Base-by-base conservation (phyloP, 2,888 invertebrate species). In the Drosophila flavopinicola region DNA sequence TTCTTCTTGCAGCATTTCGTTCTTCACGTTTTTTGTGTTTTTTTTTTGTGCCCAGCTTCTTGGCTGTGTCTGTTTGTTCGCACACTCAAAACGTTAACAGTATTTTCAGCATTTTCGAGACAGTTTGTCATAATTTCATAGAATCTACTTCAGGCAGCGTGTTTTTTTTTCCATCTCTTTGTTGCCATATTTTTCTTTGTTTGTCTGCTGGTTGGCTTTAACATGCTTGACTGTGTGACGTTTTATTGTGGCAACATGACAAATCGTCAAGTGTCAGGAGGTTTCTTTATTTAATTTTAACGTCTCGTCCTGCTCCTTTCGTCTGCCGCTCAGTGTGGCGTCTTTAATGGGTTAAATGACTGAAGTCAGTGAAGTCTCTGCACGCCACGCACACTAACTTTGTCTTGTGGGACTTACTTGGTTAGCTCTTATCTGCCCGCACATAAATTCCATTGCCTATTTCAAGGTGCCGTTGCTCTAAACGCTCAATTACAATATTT, bases 71-170 rank as follows among this genome's bases (percentile, higher is more conserved):
- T 38, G 57, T 45, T 61, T 66, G 42, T 64, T 59, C 57, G 69
- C 73, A 54, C 69, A 60, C 48, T 65, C 65, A 66, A 72, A 82
- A 74, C 80, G 87, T 84, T 86, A 84, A 68, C 75, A 84, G 82
- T 84, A 84, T 85, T 88, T 84, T 76, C 77, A 85, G 84, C 84
- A 88, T 88, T 87, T 84, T 84, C 61, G 74, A 82, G 87, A 87
- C 83, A 84, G 85, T 84, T 87, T 83, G 83, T 84, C 87, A 84
- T 84, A 84, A 84, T 84, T 84, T 85, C 83, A 85, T 82, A 74
- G 77, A 65, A 87, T 85, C 59, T 66, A 47, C 71, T 70, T 41
- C 58, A 37, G 23, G 27, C 59, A 33, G 48, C 35, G 6, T 33
- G 23, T 27, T 17, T 32, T 32, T 41, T 52, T 32, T 57, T 41